Conservation (phyloP, 2,113 vertebrate genomes). For the Oreochromis aureus region DNA sequence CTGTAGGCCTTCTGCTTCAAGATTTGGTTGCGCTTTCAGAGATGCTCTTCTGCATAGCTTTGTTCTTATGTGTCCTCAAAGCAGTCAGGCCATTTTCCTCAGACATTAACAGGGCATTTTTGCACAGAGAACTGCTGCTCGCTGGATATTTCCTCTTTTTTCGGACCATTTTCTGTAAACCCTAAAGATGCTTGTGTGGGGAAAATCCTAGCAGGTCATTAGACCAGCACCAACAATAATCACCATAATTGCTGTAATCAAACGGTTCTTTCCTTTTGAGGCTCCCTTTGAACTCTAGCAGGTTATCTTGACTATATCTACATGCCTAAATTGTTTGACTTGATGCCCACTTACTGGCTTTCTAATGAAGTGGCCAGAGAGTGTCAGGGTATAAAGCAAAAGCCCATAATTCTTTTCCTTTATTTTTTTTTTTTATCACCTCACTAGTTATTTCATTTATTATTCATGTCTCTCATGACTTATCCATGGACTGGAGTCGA, state of each 20-base stretch:
- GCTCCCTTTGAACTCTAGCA: background rate
- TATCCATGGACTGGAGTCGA: background rate
- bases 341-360: background rate
- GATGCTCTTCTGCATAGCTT: background rate
- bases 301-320: background rate
- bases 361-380: background rate
- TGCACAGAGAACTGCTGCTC: background rate
- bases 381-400: background rate
- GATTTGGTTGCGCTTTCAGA: background rate
- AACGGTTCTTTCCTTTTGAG: background rate
- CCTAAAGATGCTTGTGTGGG: background rate
- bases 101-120: background rate
- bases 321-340: background rate
- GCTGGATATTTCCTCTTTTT: background rate
- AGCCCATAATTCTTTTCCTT: background rate
- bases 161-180: background rate
- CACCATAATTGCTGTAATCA: background rate
- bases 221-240: background rate
- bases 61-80: background rate
- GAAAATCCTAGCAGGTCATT: background rate
- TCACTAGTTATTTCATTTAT: background rate
- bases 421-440: background rate
- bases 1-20: background rate
- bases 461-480: background rate
- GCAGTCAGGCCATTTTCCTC: background rate